These are phyloP conservation scores for Hypolimnas misippus DNA, from an alignment of 2,888 invertebrate genomes.

Conservation along the genomic window DNA sequence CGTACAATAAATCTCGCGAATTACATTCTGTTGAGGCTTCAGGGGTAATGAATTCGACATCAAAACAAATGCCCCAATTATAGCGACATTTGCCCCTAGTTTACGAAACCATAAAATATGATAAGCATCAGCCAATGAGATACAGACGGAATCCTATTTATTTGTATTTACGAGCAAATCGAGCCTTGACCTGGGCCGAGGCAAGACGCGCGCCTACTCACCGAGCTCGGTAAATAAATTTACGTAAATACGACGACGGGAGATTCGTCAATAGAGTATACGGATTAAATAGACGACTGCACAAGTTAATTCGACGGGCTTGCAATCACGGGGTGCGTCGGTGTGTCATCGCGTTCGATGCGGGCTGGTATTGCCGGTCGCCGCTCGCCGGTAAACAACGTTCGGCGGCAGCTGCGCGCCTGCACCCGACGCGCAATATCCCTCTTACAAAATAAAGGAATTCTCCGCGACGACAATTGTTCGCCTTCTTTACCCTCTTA, in stretches of 20 bases:
- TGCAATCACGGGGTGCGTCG: conserved; percentile 56
- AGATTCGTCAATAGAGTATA: conserved; percentile 41
- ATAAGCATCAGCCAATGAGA: conserved; percentile 75
- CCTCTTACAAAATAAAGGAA: conserved; percentile 81
- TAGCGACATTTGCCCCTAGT: conserved; percentile 65
- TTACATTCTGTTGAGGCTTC: conserved; percentile 1
- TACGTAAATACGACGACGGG: conserved; percentile 41
- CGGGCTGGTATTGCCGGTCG: conserved; percentile 59
- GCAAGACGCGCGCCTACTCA: conserved; percentile 51
- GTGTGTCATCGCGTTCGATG: conserved; percentile 52
- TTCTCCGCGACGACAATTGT: conserved; percentile 78
- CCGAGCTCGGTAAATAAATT: conserved; percentile 47
- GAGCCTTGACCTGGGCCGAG: conserved; percentile 65
- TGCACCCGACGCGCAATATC: conserved; percentile 83
- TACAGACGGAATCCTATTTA: conserved; percentile 73
- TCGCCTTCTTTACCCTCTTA: conserved; percentile 70
- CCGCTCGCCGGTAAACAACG: conserved; percentile 76
- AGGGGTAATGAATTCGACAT: conserved; percentile 43
- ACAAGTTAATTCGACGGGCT: conserved; percentile 44
- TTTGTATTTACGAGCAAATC: conserved; percentile 76
- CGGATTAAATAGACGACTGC: conserved; percentile 45
- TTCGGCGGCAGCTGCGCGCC: conserved; percentile 71
- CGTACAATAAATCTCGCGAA: conserved; percentile 18
- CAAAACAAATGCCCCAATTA: conserved; percentile 62
- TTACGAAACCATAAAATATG: conserved; percentile 76